Percentiles rank a stretch among this genome's conserved stretches.
Conservation (phyloP, 2,797 vertebrate species). For the Darevskia nairensis region DNA sequence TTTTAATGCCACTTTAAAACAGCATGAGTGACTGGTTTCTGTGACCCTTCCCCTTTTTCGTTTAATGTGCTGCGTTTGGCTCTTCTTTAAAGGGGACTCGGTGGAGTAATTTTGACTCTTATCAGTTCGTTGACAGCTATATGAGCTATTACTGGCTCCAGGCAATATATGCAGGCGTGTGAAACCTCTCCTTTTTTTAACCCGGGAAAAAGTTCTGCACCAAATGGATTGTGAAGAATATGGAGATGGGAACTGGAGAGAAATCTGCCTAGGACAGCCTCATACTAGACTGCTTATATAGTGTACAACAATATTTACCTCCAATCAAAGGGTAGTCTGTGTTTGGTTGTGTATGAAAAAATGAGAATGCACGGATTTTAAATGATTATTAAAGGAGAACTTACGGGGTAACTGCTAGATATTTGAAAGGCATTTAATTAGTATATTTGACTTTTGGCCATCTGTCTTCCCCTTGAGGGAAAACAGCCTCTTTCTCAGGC, state of each 20-base stretch:
- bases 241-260: not conserved
- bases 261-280: conserved; percentile 19
- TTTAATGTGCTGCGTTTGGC: conserved; percentile 79
- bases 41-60: conserved; percentile 79
- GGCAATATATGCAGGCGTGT: conserved; percentile 72
- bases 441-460: conserved; percentile 45
- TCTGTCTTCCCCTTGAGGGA: conserved; percentile 53
- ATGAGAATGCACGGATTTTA: conserved; percentile 6
- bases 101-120: conserved; percentile 80
- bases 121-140: conserved; percentile 86
- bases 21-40: conserved; percentile 77
- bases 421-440: conserved; percentile 52
- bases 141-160: conserved; percentile 79
- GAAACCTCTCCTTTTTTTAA: conserved; percentile 76
- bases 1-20: conserved; percentile 78
- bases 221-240: conserved; percentile 39
- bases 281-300: conserved; percentile 34
- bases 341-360: conserved; percentile 23
- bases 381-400: conserved; percentile 26
- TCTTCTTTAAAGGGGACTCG: conserved; percentile 81
- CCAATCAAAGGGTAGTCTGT: not conserved
- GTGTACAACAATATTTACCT: conserved; percentile 12
- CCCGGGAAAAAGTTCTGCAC: conserved; percentile 45
- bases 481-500: conserved; percentile 58
- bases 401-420: not conserved